These are phyloP conservation scores for Nesoenas mayeri DNA, from an alignment of 2,113 vertebrate genomes.

Conservation along the genomic window DNA sequence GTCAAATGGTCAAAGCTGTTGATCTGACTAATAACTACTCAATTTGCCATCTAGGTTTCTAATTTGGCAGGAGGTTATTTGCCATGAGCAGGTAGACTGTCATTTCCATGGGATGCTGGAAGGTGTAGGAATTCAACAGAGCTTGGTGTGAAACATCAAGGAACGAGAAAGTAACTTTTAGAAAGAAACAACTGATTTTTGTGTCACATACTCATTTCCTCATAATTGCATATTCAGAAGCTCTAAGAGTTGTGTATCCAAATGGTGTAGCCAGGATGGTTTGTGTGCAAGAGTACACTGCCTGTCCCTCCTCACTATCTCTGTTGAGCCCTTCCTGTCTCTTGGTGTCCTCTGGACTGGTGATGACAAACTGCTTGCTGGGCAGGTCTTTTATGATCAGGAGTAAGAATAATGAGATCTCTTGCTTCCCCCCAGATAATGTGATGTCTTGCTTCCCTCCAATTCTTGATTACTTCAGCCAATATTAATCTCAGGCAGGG, in stretches of 20 bases:
- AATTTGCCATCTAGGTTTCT: too few species aligned
- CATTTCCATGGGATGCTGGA: not conserved
- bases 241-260: not conserved
- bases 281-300: rapidly evolving
- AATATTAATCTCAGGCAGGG: not conserved
- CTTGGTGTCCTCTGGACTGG: rapidly evolving
- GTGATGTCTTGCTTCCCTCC: not conserved
- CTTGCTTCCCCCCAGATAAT: not conserved
- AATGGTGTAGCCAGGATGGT: not conserved
- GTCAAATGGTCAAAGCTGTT: rapidly evolving
- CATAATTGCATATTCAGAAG: not conserved
- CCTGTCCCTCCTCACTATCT: rapidly evolving
- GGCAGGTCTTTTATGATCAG: not conserved
- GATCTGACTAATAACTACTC: too few species aligned
- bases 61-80: too few species aligned
- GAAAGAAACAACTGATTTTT: not conserved
- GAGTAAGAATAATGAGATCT: not conserved
- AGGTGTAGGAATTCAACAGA: not conserved
- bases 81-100: not conserved
- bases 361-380: not conserved
- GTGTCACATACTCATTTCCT: not conserved
- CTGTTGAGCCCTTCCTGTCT: not conserved
- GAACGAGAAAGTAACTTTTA: not conserved
- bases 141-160: not conserved
- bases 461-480: not conserved